Evolutionary conservation across 2,113 vertebrate species (phyloP).

Genomic region (Hyla sarda): DNA sequence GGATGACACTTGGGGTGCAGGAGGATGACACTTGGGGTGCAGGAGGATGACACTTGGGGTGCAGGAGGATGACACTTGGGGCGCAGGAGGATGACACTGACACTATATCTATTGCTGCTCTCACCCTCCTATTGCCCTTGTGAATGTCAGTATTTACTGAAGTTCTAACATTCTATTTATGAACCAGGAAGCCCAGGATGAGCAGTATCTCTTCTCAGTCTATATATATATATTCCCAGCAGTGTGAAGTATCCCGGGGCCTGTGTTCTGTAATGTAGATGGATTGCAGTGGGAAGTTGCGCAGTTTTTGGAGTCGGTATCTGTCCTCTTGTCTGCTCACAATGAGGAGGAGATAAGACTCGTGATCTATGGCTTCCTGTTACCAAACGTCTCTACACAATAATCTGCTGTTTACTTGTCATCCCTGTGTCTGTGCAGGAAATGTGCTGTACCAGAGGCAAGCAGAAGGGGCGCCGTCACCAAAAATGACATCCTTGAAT

Average conservation of each 20-base stretch:
- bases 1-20: too few species aligned
- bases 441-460: background rate
- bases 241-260: background rate
- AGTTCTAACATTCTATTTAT: background rate
- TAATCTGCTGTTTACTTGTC: conserved; percentile 1
- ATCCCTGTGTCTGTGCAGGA: background rate
- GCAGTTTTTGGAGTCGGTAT: background rate
- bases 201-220: background rate
- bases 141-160: background rate
- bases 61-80: too few species aligned
- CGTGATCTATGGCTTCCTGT: conserved; percentile 43
- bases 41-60: too few species aligned
- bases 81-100: too few species aligned
- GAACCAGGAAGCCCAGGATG: background rate
- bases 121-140: too few species aligned
- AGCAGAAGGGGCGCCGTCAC: background rate
- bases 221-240: background rate
- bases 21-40: too few species aligned
- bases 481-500: too few species aligned
- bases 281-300: background rate
- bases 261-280: background rate
- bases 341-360: conserved; percentile 36
- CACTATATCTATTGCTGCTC: background rate
- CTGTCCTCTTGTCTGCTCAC: background rate
- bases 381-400: background rate